Evolutionary conservation across 2,797 vertebrate genomes (phyloP).

Genomic region (Myotis myotis): DNA sequence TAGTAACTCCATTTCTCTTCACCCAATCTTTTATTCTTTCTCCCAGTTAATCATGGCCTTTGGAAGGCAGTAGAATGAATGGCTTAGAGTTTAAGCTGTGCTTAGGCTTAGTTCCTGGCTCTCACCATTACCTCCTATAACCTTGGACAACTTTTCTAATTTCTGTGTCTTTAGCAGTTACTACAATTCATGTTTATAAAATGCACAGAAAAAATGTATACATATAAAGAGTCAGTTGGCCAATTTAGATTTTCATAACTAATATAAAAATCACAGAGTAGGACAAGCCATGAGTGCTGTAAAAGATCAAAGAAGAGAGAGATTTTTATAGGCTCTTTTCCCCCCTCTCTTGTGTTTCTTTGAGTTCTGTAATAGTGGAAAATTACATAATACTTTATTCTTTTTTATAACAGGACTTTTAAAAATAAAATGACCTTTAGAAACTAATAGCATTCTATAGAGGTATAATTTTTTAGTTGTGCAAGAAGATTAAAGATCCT

Average conservation of each 20-base stretch:
- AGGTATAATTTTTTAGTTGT: slow-evolving; percentile 6
- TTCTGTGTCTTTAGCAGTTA: not conserved
- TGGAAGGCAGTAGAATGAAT: not conserved
- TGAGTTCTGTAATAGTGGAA: not conserved
- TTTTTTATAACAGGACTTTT: not conserved
- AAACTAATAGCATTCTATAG: not conserved
- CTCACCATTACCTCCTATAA: not conserved
- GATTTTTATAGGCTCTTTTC: not conserved
- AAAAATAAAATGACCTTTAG: not conserved
- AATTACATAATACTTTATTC: not conserved
- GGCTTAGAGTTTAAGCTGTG: not conserved
- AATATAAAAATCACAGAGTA: slow-evolving; percentile 12
- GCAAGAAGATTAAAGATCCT: not conserved
- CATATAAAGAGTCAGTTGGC: not conserved
- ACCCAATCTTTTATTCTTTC: not conserved
- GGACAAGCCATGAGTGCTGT: not conserved
- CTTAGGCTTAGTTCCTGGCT: not conserved
- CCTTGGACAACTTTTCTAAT: not conserved
- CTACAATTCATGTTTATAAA: not conserved
- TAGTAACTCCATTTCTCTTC: not conserved
- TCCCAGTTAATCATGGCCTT: not conserved
- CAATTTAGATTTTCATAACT: not conserved
- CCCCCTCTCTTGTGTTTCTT: not conserved
- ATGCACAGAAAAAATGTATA: not conserved
- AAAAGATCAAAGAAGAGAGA: not conserved